phyloP scores from a whole-genome alignment of 2,797 vertebrate genomes.

The Lagocephalus sceleratus region DNA sequence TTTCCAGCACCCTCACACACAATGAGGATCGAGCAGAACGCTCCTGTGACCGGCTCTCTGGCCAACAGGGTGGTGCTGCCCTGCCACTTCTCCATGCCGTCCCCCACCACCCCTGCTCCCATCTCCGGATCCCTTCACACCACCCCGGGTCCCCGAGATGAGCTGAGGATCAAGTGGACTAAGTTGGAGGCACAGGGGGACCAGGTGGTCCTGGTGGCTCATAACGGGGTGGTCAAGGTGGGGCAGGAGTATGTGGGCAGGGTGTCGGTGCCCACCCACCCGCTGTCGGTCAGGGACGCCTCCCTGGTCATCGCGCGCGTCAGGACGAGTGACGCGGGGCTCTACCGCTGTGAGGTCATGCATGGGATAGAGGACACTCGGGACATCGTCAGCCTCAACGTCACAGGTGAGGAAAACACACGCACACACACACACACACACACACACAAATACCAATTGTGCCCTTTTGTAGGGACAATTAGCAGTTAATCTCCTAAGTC shows the following conservation, averaged over 20 bases:
- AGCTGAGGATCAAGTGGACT: conserved; percentile 91
- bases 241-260: conserved; percentile 76
- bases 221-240: conserved; percentile 82
- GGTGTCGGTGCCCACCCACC: conserved; percentile 77
- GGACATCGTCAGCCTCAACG: conserved; percentile 72
- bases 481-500: conserved; percentile 3
- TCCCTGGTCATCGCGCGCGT: conserved; percentile 79
- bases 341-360: conserved; percentile 91
- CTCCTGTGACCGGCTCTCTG: conserved; percentile 71
- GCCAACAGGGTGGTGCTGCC: conserved; percentile 80
- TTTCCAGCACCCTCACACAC: conserved; percentile 27
- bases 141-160: conserved; percentile 69
- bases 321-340: conserved; percentile 84
- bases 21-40: conserved; percentile 26
- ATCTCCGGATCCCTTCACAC: conserved; percentile 8
- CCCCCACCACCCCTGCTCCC: background rate
- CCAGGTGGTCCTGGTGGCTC: conserved; percentile 84
- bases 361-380: conserved; percentile 87
- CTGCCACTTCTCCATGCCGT: conserved; percentile 79
- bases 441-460: background rate
- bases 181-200: conserved; percentile 83
- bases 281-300: conserved; percentile 73
- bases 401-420: conserved; percentile 78
- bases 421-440: conserved; percentile 3
- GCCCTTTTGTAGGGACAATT: conserved; percentile 1